phyloP scores from a whole-genome alignment of 2,888 invertebrate genomes.

The Latrodectus hesperus region DNA sequence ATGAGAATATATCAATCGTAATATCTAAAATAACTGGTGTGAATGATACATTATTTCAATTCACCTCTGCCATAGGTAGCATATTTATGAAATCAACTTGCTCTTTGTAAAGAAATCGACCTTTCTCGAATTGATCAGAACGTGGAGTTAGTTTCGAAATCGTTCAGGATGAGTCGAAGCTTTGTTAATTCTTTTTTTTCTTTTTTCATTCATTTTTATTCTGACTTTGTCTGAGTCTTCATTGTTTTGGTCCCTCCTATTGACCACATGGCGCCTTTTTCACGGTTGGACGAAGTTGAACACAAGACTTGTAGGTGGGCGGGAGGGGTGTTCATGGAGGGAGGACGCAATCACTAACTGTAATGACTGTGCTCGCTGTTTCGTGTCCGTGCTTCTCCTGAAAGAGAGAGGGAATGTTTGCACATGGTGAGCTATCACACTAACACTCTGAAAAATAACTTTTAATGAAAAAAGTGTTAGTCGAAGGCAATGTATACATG shows the following conservation, averaged over 20 bases:
- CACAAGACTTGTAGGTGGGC: slow-evolving; percentile 21
- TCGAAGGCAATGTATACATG: too few relatives aligned
- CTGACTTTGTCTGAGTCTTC: slow-evolving; percentile 24
- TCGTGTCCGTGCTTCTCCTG: slow-evolving; percentile 22
- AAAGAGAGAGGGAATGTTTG: slow-evolving; percentile 20
- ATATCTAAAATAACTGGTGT: too few relatives aligned
- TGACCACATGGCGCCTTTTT: slow-evolving; percentile 65
- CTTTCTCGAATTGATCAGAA: slow-evolving; percentile 23
- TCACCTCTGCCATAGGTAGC: too few relatives aligned
- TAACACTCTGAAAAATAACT: slow-evolving; percentile 1
- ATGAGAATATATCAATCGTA: too few relatives aligned
- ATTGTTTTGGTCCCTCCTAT: slow-evolving; percentile 47
- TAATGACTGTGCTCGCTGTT: slow-evolving; percentile 44
- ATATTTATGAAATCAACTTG: too few relatives aligned
- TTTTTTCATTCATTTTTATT: slow-evolving; percentile 28
- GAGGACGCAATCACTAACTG: slow-evolving; percentile 19
- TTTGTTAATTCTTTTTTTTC: slow-evolving; percentile 9
- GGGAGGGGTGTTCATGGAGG: slow-evolving; percentile 19
- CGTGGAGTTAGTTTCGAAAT: slow-evolving; percentile 4
- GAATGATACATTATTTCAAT: too few relatives aligned
- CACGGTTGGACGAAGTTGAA: slow-evolving; percentile 51
- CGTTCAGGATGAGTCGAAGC: slow-evolving; percentile 26
- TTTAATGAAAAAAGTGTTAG: not conserved
- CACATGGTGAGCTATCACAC: slow-evolving; percentile 15
- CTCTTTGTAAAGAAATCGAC: too few relatives aligned